Conservation (phyloP, 2,888 invertebrate genomes). For the Electrophaes corylata region DNA sequence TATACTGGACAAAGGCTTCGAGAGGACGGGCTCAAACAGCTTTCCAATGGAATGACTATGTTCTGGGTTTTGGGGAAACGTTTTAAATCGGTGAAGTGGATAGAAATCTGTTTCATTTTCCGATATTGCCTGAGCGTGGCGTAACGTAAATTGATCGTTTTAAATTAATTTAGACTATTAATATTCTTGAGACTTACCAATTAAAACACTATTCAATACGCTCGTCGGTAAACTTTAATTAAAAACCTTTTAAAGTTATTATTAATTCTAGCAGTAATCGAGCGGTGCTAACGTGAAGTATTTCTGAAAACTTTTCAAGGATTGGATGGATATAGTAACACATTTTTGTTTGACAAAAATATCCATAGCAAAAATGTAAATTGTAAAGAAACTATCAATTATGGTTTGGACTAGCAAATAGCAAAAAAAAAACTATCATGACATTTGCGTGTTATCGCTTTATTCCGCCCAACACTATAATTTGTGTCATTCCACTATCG, state of each 20-base stretch:
- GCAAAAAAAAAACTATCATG: no score
- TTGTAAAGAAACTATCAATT: no score
- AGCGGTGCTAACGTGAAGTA: slow-evolving; percentile 15
- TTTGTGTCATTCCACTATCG: slow-evolving; percentile 2
- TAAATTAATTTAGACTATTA: slow-evolving; percentile 40
- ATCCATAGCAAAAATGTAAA: no score
- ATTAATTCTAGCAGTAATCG: slow-evolving; percentile 47
- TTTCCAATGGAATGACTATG: slow-evolving; percentile 41
- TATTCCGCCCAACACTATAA: background rate
- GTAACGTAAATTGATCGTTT: slow-evolving; percentile 37
- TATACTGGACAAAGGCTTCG: slow-evolving; percentile 53
- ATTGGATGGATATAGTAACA: no score
- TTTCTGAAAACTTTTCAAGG: slow-evolving; percentile 5
- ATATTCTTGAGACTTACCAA: slow-evolving; percentile 43
- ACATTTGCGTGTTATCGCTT: no score
- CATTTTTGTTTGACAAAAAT: no score
- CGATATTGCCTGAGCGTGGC: slow-evolving; percentile 29
- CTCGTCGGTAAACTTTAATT: slow-evolving; percentile 45
- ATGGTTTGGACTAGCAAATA: no score
- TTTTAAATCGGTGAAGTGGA: slow-evolving; percentile 33
- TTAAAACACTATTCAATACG: slow-evolving; percentile 45
- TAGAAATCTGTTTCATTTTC: slow-evolving; percentile 36
- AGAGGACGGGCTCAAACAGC: slow-evolving; percentile 44
- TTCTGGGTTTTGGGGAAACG: slow-evolving; percentile 35
- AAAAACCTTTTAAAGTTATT: slow-evolving; percentile 53